These are phyloP conservation scores for Zaprionus inermis DNA, from an alignment of 1,140 invertebrate species.

Conservation along the genomic window DNA sequence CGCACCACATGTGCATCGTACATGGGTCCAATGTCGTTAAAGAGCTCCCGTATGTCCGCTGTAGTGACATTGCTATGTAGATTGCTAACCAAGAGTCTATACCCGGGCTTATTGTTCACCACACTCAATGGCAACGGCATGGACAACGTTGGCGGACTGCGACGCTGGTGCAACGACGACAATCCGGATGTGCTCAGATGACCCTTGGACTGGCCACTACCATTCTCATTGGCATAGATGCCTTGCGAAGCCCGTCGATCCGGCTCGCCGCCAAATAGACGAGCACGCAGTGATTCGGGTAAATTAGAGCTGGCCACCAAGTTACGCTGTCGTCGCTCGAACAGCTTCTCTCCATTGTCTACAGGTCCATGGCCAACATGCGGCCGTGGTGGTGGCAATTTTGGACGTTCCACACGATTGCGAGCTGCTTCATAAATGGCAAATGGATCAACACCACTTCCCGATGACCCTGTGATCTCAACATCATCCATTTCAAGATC, in stretches of 20 bases:
- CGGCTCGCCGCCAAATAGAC: slow-evolving; percentile 73
- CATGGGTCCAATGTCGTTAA: slow-evolving; percentile 95
- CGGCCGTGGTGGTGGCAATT: slow-evolving; percentile 38
- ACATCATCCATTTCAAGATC: slow-evolving; percentile 48
- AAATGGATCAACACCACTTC: slow-evolving; percentile 62
- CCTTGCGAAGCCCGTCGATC: slow-evolving; percentile 85
- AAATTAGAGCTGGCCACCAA: slow-evolving; percentile 64
- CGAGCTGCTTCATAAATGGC: slow-evolving; percentile 72
- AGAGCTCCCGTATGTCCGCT: slow-evolving; percentile 96
- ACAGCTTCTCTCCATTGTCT: slow-evolving; percentile 42
- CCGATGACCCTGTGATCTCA: slow-evolving; percentile 41
- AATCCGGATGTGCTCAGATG: not conserved
- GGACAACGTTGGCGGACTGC: slow-evolving; percentile 67
- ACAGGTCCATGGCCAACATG: slow-evolving; percentile 8
- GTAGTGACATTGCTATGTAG: slow-evolving; percentile 93
- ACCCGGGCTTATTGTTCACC: slow-evolving; percentile 85
- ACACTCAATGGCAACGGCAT: slow-evolving; percentile 38
- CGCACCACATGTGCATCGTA: slow-evolving; percentile 92
- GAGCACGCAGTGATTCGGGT: slow-evolving; percentile 75
- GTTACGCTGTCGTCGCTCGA: slow-evolving; percentile 61
- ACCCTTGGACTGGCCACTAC: slow-evolving; percentile 6
- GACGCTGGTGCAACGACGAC: slow-evolving; percentile 63
- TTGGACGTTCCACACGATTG: slow-evolving; percentile 61
- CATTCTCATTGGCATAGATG: slow-evolving; percentile 85
- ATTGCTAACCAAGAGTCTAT: slow-evolving; percentile 94